phyloP scores from a whole-genome alignment of 2,888 invertebrate species.

The Leptinotarsa haldemani region DNA sequence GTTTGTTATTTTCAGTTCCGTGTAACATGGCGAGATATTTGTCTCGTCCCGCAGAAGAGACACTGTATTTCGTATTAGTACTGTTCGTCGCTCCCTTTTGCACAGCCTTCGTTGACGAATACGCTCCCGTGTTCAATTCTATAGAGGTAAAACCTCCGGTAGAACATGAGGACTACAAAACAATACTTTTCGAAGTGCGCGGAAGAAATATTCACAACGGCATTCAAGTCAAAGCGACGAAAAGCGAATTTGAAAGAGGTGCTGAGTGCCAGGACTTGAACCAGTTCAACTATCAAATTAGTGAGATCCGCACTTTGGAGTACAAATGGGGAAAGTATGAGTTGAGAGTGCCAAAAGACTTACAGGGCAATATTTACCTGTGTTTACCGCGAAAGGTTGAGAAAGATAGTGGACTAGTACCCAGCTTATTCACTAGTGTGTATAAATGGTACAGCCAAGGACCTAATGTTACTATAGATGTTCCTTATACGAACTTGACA shows the following conservation, averaged over 20 bases:
- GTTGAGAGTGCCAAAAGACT: conserved; percentile 56
- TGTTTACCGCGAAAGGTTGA: conserved; percentile 58
- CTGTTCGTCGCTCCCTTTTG: conserved; percentile 32
- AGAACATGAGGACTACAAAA: conserved; percentile 55
- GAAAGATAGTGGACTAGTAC: conserved; percentile 65
- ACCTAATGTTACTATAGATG: conserved; percentile 63
- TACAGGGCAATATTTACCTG: conserved; percentile 59
- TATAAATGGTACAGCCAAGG: conserved; percentile 70
- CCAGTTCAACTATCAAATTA: conserved; percentile 54
- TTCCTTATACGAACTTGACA: conserved; percentile 28
- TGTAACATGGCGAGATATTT: conserved; percentile 63
- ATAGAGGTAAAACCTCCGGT: conserved; percentile 44
- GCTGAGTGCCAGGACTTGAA: conserved; percentile 54
- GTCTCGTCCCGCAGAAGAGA: conserved; percentile 54
- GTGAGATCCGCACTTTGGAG: conserved; percentile 52
- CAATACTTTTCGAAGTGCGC: conserved; percentile 59
- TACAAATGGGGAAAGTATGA: conserved; percentile 54
- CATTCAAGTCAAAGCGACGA: conserved; percentile 58
- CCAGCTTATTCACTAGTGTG: conserved; percentile 60
- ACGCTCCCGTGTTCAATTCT: conserved; percentile 53
- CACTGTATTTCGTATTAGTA: conserved; percentile 48
- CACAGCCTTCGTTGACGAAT: conserved; percentile 40
- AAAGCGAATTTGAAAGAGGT: conserved; percentile 54
- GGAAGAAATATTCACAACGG: conserved; percentile 59
- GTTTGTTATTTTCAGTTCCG: conserved; percentile 47